Percentiles rank a stretch among this genome's conserved stretches.
Conservation (phyloP, 2,113 vertebrate species). For the Dasyornis broadbenti region DNA sequence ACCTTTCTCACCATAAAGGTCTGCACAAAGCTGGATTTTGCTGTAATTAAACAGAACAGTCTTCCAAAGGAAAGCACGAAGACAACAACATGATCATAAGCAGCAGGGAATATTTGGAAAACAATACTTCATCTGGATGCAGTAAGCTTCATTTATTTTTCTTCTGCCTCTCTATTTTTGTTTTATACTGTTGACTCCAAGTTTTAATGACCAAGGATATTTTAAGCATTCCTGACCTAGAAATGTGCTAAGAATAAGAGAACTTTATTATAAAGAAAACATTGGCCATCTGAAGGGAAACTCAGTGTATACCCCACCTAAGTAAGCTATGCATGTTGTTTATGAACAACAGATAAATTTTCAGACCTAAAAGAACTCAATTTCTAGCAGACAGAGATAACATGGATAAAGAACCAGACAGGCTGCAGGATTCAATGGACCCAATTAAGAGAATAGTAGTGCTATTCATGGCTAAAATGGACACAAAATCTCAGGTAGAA, state of each 20-base stretch:
- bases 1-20: not conserved
- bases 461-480: not conserved
- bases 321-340: not conserved
- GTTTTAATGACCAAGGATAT: constrained; percentile 58
- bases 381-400: not conserved
- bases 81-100: not conserved
- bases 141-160: constrained; percentile 40
- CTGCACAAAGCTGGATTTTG: not conserved
- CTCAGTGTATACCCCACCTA: not conserved
- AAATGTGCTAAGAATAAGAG: constrained; percentile 49
- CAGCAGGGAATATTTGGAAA: constrained; percentile 8
- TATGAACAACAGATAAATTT: not conserved
- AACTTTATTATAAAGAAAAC: constrained; percentile 20
- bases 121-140: constrained; percentile 35
- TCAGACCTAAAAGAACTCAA: not conserved
- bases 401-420: not conserved
- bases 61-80: not conserved
- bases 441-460: not conserved
- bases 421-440: not conserved
- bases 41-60: constrained; percentile 20
- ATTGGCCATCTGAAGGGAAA: constrained; percentile 15
- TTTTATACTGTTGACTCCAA: constrained; percentile 42
- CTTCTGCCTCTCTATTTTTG: constrained; percentile 31
- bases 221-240: constrained; percentile 53
- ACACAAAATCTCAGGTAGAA: not conserved